Conservation (phyloP, 2,113 vertebrate genomes). For the Apteryx owenii region DNA sequence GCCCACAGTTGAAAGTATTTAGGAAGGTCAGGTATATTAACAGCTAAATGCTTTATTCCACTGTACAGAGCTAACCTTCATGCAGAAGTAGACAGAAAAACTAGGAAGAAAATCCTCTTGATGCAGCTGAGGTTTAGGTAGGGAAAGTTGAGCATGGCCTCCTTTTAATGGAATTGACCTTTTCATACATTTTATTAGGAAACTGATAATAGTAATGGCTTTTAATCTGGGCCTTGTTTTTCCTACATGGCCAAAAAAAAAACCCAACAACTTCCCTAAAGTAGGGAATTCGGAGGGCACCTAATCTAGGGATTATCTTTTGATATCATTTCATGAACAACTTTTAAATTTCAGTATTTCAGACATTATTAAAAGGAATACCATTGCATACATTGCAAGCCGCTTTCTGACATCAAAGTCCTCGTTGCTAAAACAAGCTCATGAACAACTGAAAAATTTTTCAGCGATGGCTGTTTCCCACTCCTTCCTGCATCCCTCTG, state of each 20-base stretch:
- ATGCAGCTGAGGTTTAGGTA: neutral
- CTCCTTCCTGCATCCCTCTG: neutral
- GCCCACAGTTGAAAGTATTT: neutral
- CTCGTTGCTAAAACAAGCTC: neutral
- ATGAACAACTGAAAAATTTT: neutral
- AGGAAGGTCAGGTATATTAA: neutral
- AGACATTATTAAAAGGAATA: neutral
- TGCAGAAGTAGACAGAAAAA: neutral
- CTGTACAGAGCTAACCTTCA: neutral
- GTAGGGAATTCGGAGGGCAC: neutral
- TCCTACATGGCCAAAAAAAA: neutral
- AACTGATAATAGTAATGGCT: neutral
- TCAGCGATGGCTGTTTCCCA: neutral
- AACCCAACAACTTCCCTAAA: fast-evolving
- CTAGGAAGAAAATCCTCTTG: neutral
- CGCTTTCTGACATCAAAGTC: neutral
- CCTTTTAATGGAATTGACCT: neutral
- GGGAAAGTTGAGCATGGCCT: neutral
- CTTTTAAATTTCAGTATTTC: neutral
- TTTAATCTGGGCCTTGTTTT: neutral
- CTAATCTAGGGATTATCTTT: neutral
- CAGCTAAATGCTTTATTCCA: neutral
- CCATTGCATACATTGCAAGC: neutral
- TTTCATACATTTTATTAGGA: neutral
- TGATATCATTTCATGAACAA: fast-evolving